Conservation (phyloP, 2,888 invertebrate species). For the Sepioteuthis lessoniana region DNA sequence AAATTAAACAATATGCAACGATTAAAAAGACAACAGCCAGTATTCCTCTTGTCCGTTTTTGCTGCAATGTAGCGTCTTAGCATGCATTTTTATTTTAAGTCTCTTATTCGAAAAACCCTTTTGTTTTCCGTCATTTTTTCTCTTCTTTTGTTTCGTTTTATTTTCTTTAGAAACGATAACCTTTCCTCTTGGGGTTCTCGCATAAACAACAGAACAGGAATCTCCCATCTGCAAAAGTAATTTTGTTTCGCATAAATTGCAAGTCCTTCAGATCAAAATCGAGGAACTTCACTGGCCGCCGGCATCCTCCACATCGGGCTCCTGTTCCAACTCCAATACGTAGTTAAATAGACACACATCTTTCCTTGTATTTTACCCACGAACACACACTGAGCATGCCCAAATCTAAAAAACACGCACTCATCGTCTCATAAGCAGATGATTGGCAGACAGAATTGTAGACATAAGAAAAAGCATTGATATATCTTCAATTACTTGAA, state of each 20-base stretch:
- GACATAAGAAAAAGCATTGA: not conserved
- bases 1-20: not conserved
- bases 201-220: constrained; percentile 11
- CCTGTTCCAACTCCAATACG: not conserved
- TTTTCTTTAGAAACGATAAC: constrained; percentile 33
- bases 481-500: not conserved
- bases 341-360: not conserved
- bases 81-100: not conserved
- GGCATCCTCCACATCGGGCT: not conserved
- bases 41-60: not conserved
- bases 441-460: not conserved
- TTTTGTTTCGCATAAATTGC: constrained; percentile 9
- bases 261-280: not conserved
- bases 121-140: not conserved
- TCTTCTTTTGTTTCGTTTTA: not conserved
- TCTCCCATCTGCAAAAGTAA: constrained; percentile 15
- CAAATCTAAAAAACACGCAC: not conserved
- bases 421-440: not conserved
- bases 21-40: not conserved
- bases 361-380: not conserved
- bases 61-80: too few relatives aligned
- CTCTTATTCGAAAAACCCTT: not conserved
- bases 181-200: constrained; percentile 10
- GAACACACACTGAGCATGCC: not conserved
- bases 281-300: not conserved